Evolutionary conservation across 2,797 vertebrate genomes (phyloP).

Genomic region (Pachyuromys duprasi): DNA sequence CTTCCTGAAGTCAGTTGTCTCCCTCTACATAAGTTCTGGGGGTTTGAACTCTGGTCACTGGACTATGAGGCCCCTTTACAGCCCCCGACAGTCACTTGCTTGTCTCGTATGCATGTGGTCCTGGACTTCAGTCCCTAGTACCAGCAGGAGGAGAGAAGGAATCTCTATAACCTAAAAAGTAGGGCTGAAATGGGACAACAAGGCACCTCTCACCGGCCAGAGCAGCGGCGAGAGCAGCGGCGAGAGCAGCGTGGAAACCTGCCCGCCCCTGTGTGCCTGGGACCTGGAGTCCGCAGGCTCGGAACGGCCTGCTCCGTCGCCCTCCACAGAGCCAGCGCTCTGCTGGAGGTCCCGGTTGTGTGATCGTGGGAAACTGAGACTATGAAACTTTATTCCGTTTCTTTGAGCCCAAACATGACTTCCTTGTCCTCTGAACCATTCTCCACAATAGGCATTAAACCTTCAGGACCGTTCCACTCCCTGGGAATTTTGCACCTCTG

Average conservation of each 20-base stretch:
- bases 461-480: background rate
- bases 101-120: background rate
- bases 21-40: background rate
- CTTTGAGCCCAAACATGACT: conserved; percentile 31
- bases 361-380: conserved; percentile 28
- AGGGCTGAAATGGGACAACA: background rate
- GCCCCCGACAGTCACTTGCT: background rate
- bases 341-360: background rate
- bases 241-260: background rate
- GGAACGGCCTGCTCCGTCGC: background rate
- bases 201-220: background rate
- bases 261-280: background rate
- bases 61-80: background rate
- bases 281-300: too few species aligned
- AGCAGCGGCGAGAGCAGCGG: background rate
- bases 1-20: background rate
- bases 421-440: background rate
- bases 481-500: background rate
- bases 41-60: background rate
- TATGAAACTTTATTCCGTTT: background rate
- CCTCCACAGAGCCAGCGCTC: background rate
- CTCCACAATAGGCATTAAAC: background rate
- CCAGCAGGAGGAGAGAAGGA: background rate
- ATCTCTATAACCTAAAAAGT: background rate
- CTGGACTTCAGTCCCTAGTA: background rate